A percentile compares a stretch with the other conserved stretches of the same genome.
phyloP scores from a whole-genome alignment of 2,888 invertebrate genomes.

The Scaptomyza tumidula region DNA sequence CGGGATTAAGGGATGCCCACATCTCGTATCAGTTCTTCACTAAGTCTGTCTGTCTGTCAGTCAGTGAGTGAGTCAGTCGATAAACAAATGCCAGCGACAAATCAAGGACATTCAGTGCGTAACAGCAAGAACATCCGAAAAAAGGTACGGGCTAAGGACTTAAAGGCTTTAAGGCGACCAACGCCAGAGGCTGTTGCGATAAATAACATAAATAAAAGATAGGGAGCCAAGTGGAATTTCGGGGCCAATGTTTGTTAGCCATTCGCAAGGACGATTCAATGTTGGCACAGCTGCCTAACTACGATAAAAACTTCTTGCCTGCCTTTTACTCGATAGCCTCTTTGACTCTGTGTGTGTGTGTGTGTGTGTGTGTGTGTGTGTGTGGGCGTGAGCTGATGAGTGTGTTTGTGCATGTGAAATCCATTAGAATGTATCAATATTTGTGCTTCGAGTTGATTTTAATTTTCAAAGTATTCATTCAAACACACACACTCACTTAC shows the following conservation, averaged over 20 bases:
- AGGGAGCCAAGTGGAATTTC: constrained; percentile 60
- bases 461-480: constrained; percentile 69
- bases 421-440: constrained; percentile 81
- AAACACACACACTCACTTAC: constrained; percentile 13
- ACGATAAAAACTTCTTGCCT: constrained; percentile 68
- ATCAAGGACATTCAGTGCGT: constrained; percentile 36
- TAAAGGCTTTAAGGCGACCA: constrained; percentile 67
- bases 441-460: constrained; percentile 75
- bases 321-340: constrained; percentile 40
- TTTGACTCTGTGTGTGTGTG: constrained; percentile 22
- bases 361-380: constrained; percentile 6
- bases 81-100: constrained; percentile 62
- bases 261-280: constrained; percentile 61
- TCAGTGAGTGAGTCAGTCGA: constrained; percentile 28
- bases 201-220: constrained; percentile 79
- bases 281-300: constrained; percentile 71
- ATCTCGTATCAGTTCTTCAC: constrained; percentile 10
- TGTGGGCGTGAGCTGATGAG: constrained; percentile 7
- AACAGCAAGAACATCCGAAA: constrained; percentile 9
- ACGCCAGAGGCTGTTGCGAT: constrained; percentile 58
- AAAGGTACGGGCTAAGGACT: constrained; percentile 40
- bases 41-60: constrained; percentile 11
- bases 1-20: constrained; percentile 50
- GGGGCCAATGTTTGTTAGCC: constrained; percentile 69
- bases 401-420: constrained; percentile 49